Evolutionary conservation across 2,797 vertebrate genomes (phyloP).

Genomic region (Acanthornis magna): DNA sequence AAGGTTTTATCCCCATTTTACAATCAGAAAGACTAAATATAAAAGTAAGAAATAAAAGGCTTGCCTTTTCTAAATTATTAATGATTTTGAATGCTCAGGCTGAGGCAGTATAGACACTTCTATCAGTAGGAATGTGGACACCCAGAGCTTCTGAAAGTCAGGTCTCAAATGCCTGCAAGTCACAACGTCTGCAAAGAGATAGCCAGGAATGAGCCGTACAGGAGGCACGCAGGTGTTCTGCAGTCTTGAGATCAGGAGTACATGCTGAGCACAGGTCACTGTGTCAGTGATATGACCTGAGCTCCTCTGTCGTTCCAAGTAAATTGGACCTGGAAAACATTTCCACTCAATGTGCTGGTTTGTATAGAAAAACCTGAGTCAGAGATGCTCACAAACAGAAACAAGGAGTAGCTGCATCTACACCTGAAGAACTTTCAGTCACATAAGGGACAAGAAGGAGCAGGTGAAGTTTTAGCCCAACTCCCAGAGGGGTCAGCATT

Average conservation of each 20-base stretch:
- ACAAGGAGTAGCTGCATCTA: not conserved
- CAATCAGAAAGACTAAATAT: not conserved
- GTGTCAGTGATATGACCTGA: not conserved
- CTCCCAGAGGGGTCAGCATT: not conserved
- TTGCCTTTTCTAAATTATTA: not conserved
- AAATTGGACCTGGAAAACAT: not conserved
- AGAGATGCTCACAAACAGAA: not conserved
- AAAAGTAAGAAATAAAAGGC: not conserved
- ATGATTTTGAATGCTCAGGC: not conserved
- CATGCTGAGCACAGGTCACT: not conserved
- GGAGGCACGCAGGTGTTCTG: accelerated
- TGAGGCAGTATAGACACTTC: not conserved
- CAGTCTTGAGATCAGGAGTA: not conserved
- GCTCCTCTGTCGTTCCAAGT: not conserved
- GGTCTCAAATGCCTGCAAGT: not conserved
- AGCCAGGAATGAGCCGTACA: not conserved
- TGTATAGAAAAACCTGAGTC: not conserved
- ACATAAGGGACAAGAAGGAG: not conserved
- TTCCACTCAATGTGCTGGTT: not conserved
- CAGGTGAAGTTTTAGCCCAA: not conserved
- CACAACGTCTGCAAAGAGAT: not conserved
- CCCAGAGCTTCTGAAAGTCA: not conserved
- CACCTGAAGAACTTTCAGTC: not conserved
- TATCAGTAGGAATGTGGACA: not conserved
- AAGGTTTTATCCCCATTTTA: not conserved